Conservation (phyloP, 2,113 vertebrate genomes). For the Tapirus terrestris region DNA sequence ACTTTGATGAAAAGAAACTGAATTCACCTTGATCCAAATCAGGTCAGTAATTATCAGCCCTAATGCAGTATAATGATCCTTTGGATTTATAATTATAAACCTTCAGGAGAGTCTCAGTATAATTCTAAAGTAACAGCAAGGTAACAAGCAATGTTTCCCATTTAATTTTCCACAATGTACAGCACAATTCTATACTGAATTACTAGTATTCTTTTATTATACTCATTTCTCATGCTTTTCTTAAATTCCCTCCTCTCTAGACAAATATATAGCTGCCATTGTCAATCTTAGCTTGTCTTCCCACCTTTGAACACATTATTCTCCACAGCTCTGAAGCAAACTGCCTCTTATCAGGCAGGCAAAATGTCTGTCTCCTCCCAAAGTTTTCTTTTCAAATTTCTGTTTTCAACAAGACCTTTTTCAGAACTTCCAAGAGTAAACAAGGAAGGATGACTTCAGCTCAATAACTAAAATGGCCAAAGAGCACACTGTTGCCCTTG, state of each 20-base stretch:
- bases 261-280: neutral
- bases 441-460: neutral
- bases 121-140: constrained; percentile 56
- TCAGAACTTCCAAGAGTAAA: neutral
- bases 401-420: neutral
- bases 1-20: constrained; percentile 66
- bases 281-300: neutral
- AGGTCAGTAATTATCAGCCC: constrained; percentile 63
- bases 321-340: neutral
- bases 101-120: constrained; percentile 40
- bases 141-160: constrained; percentile 45
- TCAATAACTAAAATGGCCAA: neutral
- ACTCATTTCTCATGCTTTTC: neutral
- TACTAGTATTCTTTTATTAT: neutral
- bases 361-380: neutral
- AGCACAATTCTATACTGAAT: neutral
- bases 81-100: constrained; percentile 64
- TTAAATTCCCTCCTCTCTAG: neutral
- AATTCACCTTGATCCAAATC: constrained; percentile 72
- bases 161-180: constrained; percentile 51
- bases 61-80: constrained; percentile 65
- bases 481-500: neutral
- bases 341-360: neutral
- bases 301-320: neutral
- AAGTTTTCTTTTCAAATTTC: constrained; percentile 4